phyloP scores from a whole-genome alignment of 2,113 vertebrate species.

The Ramphastos sulfuratus region DNA sequence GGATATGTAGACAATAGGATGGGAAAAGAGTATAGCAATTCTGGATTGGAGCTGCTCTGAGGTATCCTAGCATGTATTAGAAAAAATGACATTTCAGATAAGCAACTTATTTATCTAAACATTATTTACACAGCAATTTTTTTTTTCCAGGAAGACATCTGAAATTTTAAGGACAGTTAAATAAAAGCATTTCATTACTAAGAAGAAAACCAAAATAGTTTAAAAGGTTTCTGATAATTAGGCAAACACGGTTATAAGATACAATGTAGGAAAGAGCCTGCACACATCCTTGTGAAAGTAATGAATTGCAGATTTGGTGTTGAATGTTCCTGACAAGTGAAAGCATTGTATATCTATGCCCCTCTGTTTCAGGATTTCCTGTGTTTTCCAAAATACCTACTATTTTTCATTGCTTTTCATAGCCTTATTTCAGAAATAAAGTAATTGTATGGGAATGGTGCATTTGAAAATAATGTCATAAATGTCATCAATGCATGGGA shows the following conservation, averaged over 20 bases:
- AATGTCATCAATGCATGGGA: neutral
- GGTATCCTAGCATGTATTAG: conserved; percentile 47
- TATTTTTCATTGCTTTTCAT: neutral
- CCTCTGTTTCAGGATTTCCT: neutral
- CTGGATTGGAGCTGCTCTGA: conserved; percentile 47
- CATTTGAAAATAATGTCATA: neutral
- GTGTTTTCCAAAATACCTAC: neutral
- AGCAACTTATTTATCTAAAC: conserved; percentile 54
- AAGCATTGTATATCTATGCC: neutral
- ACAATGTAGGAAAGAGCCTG: neutral
- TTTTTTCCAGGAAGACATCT: neutral
- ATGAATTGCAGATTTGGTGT: neutral
- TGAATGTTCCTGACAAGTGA: neutral
- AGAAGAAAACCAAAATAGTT: neutral
- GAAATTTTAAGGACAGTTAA: neutral
- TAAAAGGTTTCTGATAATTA: neutral
- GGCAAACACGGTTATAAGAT: neutral
- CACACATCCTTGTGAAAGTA: neutral
- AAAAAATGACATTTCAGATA: conserved; percentile 30
- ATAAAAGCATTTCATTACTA: neutral
- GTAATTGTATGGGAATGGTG: too few relatives aligned
- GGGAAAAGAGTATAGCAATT: neutral
- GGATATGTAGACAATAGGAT: neutral
- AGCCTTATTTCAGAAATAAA: neutral
- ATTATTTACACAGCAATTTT: conserved; percentile 38